Evolutionary conservation across 1,140 invertebrate genomes (phyloP), one percentile per base, ranked within the genome.

Genomic region (Coelopa frigida): DNA sequence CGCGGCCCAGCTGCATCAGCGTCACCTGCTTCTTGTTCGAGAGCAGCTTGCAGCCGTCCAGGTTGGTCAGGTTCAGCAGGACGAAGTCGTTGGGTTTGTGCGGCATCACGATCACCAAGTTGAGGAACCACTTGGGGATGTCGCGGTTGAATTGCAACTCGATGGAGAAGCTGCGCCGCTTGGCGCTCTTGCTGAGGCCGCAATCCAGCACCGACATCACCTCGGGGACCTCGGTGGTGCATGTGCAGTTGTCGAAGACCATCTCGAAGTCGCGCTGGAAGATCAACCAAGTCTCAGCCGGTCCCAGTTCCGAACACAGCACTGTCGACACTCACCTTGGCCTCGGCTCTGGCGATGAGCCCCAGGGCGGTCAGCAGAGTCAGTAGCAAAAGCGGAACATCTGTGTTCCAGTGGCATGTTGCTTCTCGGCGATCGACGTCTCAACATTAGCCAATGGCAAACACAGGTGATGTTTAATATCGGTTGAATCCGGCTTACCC

Each of bases 11-110:
- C 15, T 55, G 42, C 12, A 56, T 44, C 6, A 61, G 48, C 14
- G 49, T 43, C 41, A 56, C 55, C 41, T 57, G 55, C 27, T 59
- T 57, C 38, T 54, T 52, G 26, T 59, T 60, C 12, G 50, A 49
- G 4, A 58, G 49, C 29, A 60, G 22, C 29, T 47, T 47, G 33
- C 54, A 60, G 0, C 54, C 56, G 48, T 58, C 52, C 31, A 60
- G 50, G 22, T 46, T 44, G 2, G 51, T 52, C 11, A 56, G 46
- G 37, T 58, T 60, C 7, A 54, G 51, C 1, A 55, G 32, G 5
- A 46, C 49, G 11, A 60, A 56, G 14, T 56, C 49, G 3, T 29
- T 39, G 8, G 26, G 0, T 3, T 15, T 31, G 23, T 50, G 15
- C 4, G 54, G 52, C 20, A 55, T 36, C n/a, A 53, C 51, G 26